A percentile compares a stretch with the other conserved stretches of the same genome.
phyloP scores from a whole-genome alignment of 2,888 invertebrate genomes.

The Chloroclysta siterata region DNA sequence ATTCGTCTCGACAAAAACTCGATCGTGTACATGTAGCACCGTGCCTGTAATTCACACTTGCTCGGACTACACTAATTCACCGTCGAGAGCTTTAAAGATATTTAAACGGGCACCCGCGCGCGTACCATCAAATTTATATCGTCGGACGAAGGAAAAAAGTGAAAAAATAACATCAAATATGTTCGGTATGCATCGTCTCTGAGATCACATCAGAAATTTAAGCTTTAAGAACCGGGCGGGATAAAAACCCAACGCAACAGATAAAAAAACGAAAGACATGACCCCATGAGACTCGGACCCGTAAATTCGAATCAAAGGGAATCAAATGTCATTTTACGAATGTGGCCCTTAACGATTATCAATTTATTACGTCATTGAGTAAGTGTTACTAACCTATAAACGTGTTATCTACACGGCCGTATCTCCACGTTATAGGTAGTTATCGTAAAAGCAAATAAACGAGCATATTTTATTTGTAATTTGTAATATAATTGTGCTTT shows the following conservation, averaged over 20 bases:
- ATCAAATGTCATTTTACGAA: slow-evolving; percentile 80
- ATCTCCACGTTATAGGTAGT: slow-evolving; percentile 36
- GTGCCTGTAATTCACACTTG: slow-evolving; percentile 62
- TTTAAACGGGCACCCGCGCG: slow-evolving; percentile 56
- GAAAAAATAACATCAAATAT: slow-evolving; percentile 79
- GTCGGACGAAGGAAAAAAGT: slow-evolving; percentile 59
- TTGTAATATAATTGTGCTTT: slow-evolving; percentile 29
- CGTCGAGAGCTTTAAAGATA: slow-evolving; percentile 41
- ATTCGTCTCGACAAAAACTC: slow-evolving; percentile 17
- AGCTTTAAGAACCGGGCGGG: slow-evolving; percentile 73
- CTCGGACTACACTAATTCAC: slow-evolving; percentile 49
- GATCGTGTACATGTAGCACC: neutral
- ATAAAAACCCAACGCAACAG: slow-evolving; percentile 59
- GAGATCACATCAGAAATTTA: slow-evolving; percentile 83
- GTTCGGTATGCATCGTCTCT: slow-evolving; percentile 79
- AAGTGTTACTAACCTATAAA: slow-evolving; percentile 50
- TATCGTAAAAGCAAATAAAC: slow-evolving; percentile 41
- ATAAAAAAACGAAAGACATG: slow-evolving; percentile 56
- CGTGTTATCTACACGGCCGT: slow-evolving; percentile 47
- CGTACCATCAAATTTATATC: slow-evolving; percentile 71
- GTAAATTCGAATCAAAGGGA: slow-evolving; percentile 80
- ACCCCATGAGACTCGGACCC: slow-evolving; percentile 70
- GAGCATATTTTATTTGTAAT: slow-evolving; percentile 25
- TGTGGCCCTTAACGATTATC: slow-evolving; percentile 61
- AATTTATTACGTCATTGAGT: slow-evolving; percentile 56